Percentiles rank a stretch among this genome's conserved stretches.
These are phyloP conservation scores for Alfaro cultratus DNA, from an alignment of 2,797 vertebrate genomes.

Conservation along the genomic window DNA sequence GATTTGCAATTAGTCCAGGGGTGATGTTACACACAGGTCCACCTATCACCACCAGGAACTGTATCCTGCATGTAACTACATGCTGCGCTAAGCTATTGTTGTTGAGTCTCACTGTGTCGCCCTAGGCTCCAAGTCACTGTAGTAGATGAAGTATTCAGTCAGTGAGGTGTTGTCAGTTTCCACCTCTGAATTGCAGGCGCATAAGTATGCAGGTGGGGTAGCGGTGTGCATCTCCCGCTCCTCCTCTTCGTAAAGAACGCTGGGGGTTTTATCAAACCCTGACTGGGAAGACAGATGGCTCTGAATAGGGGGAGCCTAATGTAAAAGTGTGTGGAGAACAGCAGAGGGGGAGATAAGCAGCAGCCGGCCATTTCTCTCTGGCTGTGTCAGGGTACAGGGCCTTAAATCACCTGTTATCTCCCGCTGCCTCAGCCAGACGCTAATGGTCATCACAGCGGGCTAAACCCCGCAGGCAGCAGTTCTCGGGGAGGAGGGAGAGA, in stretches of 20 bases:
- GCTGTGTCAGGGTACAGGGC: constrained; percentile 69
- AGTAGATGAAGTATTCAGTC: constrained; percentile 63
- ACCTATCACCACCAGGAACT: constrained; percentile 54
- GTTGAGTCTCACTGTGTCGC: constrained; percentile 50
- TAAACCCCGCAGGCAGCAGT: constrained; percentile 63
- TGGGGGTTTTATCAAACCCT: constrained; percentile 79
- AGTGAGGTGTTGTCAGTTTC: constrained; percentile 51
- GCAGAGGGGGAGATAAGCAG: constrained; percentile 77
- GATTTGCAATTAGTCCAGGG: constrained; percentile 75
- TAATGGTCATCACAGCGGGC: constrained; percentile 82
- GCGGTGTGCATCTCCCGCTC: constrained; percentile 33
- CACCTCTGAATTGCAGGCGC: constrained; percentile 43
- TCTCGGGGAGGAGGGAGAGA: neutral
- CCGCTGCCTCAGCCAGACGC: constrained; percentile 78
- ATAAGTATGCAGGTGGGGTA: constrained; percentile 69
- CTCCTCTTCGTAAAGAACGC: constrained; percentile 50
- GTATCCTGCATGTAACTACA: constrained; percentile 29
- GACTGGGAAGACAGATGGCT: constrained; percentile 82
- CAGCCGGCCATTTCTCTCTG: constrained; percentile 75
- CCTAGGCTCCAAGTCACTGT: constrained; percentile 48
- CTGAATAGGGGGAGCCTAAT: constrained; percentile 74
- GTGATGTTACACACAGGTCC: constrained; percentile 53
- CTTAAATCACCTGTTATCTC: constrained; percentile 87
- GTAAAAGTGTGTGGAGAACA: constrained; percentile 82
- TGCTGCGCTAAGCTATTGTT: constrained; percentile 48